Base-by-base conservation (phyloP, 2,797 vertebrate species). In the Holocentrus rufus region DNA sequence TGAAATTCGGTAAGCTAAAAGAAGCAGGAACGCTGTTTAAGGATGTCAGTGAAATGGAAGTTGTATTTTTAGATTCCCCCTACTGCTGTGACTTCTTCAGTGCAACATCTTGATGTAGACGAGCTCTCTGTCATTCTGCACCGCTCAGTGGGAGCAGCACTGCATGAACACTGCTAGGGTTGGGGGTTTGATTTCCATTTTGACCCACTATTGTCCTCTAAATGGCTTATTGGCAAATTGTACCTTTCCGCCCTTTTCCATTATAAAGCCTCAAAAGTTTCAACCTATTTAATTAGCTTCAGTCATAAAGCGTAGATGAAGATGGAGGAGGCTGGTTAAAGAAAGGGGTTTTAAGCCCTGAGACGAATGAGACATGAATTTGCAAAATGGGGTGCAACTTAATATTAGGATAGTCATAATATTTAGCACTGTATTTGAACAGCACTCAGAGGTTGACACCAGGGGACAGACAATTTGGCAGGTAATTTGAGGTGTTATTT, bases 401-500 rank as follows among this genome's bases (percentile, higher is more conserved):
- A 30, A 7, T 25, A 11, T 9, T 50, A 7, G 66, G 44, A 25
- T 73, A 34, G 31, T 56, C 4, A 64, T 60, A 31, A 5, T 25
- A 10, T 72, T 75, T 67, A 13, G 9, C 18, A 9, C 15, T 55
- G 30, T 72, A 7, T 70, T 76, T 63, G 34, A 23, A 22, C 18
- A 53, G 55, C 27, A 7, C 34, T 44, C 22, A 4, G 0, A 11
- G 17, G 59, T 64, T 66, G 34, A 75, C 63, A 57, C 72, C 57
- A 60, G 58, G 65, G 47, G 15, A 15, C 49, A 73, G 44, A 76
- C 63, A 44, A 67, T 85, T 85, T 72, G 42, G 18, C 52, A 84
- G 61, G 68, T 59, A 36, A 84, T 86, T 80, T 79, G 2, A 77
- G 58, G 62, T 72, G 74, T 72, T 78, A 67, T 57, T 57, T 82